Conservation (phyloP, 2,113 vertebrate species). For the Fulmarus glacialis region DNA sequence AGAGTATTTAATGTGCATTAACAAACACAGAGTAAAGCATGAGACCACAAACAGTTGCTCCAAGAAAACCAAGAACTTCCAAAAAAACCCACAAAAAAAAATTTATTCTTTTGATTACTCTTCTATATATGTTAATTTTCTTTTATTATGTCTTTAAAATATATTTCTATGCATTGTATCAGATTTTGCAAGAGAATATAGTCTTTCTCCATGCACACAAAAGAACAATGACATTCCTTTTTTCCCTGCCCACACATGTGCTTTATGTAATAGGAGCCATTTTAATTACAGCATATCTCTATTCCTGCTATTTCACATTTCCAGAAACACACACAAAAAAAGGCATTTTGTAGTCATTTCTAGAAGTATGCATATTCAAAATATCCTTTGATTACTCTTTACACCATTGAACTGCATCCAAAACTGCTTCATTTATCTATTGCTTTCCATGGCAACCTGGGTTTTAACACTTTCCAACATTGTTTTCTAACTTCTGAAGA, state of each 20-base stretch:
- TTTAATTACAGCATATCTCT: neutral
- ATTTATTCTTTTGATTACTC: neutral
- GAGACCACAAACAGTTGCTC: neutral
- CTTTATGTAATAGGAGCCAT: neutral
- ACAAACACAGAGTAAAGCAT: neutral
- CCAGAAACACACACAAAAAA: neutral
- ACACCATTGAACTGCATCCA: neutral
- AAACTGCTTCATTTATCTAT: neutral
- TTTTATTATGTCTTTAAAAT: constrained; percentile 32
- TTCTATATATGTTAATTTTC: neutral
- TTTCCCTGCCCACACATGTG: neutral
- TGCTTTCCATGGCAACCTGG: neutral
- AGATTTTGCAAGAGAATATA: neutral
- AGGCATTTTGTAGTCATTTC: neutral
- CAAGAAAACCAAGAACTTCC: constrained; percentile 1
- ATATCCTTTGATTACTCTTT: neutral
- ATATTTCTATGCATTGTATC: neutral
- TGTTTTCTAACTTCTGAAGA: neutral
- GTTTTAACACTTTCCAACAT: neutral
- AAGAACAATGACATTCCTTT: neutral
- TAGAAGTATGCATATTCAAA: neutral
- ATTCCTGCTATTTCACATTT: neutral
- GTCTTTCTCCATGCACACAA: neutral
- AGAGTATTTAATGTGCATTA: neutral
- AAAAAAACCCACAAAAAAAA: neutral